phyloP scores from a whole-genome alignment of 2,797 vertebrate species.

The Phalloptychus januarius region DNA sequence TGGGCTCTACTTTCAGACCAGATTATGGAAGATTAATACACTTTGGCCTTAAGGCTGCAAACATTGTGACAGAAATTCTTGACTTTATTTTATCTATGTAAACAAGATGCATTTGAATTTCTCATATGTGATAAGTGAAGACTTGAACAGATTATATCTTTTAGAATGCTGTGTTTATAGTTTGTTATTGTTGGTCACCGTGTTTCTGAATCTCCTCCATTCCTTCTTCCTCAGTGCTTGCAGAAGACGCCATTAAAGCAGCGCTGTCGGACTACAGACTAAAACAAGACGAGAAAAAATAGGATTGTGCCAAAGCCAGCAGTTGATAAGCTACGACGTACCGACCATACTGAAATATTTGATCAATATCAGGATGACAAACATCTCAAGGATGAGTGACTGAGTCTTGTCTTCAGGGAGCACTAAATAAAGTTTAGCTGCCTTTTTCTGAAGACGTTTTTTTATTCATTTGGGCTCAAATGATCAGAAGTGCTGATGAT shows the following conservation, averaged over 20 bases:
- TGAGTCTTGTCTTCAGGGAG: slow-evolving; percentile 1
- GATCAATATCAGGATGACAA: not conserved
- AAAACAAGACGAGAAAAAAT: slow-evolving; percentile 79
- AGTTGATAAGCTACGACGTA: slow-evolving; percentile 29
- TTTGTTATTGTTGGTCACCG: not conserved
- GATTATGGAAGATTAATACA: not conserved
- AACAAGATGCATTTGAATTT: not conserved
- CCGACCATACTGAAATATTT: not conserved
- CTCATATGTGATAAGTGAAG: not conserved
- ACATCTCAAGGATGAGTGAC: not conserved
- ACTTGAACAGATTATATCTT: not conserved
- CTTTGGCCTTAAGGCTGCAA: not conserved
- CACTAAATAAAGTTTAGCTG: slow-evolving; percentile 12
- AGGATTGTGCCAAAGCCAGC: slow-evolving; percentile 51
- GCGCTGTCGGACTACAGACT: slow-evolving; percentile 91
- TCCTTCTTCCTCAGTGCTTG: slow-evolving; percentile 83
- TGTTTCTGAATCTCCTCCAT: not conserved
- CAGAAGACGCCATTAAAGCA: slow-evolving; percentile 93
- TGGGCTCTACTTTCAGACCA: not conserved
- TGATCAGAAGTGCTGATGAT: slow-evolving; percentile 9
- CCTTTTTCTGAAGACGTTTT: slow-evolving; percentile 6
- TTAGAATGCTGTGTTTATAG: not conserved
- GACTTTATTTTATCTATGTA: not conserved
- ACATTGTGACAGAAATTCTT: not conserved
- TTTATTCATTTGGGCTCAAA: slow-evolving; percentile 5